These are phyloP conservation scores for Parelbella ahira DNA, from an alignment of 2,888 invertebrate genomes.

Conservation along the genomic window DNA sequence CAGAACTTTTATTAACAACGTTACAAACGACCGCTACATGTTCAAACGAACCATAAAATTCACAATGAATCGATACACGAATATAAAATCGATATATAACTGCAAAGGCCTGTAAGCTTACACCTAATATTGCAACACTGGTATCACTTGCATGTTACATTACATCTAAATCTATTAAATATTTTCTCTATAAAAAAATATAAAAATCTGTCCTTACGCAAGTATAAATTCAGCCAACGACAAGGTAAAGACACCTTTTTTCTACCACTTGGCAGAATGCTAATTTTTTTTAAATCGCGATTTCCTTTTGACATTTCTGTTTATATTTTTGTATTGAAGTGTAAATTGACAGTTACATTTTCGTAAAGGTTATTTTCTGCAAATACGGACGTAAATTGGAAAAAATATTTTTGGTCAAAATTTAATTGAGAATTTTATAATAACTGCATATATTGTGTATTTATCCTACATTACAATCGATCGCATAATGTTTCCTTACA, in stretches of 20 bases:
- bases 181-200: conserved; percentile 26
- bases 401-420: no score
- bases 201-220: background rate
- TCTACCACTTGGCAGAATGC: no score
- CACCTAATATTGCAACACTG: conserved; percentile 75
- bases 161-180: conserved; percentile 37
- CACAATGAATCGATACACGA: conserved; percentile 41
- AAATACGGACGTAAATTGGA: no score
- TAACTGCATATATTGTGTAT: no score
- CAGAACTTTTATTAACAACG: conserved; percentile 72
- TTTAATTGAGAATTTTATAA: no score
- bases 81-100: conserved; percentile 43
- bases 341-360: no score
- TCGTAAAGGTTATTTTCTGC: no score
- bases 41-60: conserved; percentile 33
- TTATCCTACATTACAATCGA: no score
- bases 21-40: conserved; percentile 40
- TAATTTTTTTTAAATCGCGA: no score
- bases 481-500: background rate
- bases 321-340: no score
- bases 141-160: conserved; percentile 71
- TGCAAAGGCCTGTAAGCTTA: conserved; percentile 58
- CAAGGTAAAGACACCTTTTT: no score
- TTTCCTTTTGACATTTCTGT: no score
- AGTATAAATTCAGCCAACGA: background rate